Evolutionary conservation across 2,797 vertebrate species (phyloP).

Genomic region (Sternarchorhynchus goeldii): DNA sequence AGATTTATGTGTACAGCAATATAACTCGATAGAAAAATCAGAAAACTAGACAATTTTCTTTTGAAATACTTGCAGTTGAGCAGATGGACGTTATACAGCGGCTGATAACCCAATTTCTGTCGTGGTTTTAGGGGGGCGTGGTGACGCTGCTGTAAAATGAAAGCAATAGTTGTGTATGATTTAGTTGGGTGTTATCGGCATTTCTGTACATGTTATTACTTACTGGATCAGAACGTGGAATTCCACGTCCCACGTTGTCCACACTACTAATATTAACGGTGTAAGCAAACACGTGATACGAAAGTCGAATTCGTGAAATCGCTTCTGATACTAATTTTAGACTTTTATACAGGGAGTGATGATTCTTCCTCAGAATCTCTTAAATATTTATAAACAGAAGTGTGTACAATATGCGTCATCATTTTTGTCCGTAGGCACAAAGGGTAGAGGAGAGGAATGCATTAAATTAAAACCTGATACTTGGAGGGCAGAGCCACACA

Average conservation of each 20-base stretch:
- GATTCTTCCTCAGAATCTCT: neutral
- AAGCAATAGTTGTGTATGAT: neutral
- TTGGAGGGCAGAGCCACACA: neutral
- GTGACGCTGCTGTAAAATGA: neutral
- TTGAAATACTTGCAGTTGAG: neutral
- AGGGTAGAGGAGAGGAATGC: neutral
- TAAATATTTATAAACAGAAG: conserved; percentile 9
- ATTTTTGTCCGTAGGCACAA: neutral
- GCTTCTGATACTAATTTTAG: too few relatives aligned
- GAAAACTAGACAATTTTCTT: neutral
- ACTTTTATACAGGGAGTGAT: neutral
- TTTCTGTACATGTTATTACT: neutral
- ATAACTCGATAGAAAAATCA: too few relatives aligned
- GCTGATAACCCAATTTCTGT: conserved; percentile 2
- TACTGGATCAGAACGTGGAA: too few relatives aligned
- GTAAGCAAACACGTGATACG: too few relatives aligned
- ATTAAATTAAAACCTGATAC: neutral
- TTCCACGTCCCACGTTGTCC: too few relatives aligned
- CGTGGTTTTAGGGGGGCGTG: conserved; percentile 15
- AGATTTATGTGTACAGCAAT: too few relatives aligned
- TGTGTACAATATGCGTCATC: conserved; percentile 7
- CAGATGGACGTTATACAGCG: neutral
- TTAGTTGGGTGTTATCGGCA: neutral
- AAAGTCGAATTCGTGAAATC: too few relatives aligned
- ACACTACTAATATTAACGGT: neutral